These are phyloP conservation scores for Sciurus carolinensis DNA, from an alignment of 2,797 vertebrate genomes.

Conservation along the genomic window DNA sequence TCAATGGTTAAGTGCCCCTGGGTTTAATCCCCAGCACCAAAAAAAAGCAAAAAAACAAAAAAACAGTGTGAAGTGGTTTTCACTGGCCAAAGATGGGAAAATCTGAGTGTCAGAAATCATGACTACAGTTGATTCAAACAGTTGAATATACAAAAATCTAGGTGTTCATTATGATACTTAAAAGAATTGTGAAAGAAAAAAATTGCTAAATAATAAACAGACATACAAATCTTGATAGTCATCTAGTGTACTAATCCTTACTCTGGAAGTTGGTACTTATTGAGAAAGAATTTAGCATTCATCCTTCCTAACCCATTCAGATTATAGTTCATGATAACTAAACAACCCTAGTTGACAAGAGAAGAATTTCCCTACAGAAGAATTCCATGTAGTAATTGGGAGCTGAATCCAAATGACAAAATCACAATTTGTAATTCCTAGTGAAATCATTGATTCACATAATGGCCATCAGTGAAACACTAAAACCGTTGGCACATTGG, in stretches of 20 bases:
- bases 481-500: background rate
- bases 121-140: constrained; percentile 30
- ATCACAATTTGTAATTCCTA: background rate
- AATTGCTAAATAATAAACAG: background rate
- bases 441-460: background rate
- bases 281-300: constrained; percentile 35
- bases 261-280: constrained; percentile 12
- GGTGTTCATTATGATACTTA: background rate
- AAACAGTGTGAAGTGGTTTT: background rate
- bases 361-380: constrained; percentile 3
- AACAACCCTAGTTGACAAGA: background rate
- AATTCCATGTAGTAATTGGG: constrained; percentile 41
- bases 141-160: constrained; percentile 4
- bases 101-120: background rate
- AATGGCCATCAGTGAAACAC: background rate
- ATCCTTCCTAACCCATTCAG: background rate
- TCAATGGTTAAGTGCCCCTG: no score
- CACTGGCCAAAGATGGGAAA: background rate
- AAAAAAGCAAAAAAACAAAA: background rate
- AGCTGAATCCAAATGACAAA: constrained; percentile 37
- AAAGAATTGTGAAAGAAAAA: background rate
- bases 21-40: no score
- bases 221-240: background rate
- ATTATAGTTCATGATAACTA: constrained; percentile 22
- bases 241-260: background rate